Evolutionary conservation across 1,140 invertebrate genomes (phyloP).

Genomic region (Hypothenemus hampei): DNA sequence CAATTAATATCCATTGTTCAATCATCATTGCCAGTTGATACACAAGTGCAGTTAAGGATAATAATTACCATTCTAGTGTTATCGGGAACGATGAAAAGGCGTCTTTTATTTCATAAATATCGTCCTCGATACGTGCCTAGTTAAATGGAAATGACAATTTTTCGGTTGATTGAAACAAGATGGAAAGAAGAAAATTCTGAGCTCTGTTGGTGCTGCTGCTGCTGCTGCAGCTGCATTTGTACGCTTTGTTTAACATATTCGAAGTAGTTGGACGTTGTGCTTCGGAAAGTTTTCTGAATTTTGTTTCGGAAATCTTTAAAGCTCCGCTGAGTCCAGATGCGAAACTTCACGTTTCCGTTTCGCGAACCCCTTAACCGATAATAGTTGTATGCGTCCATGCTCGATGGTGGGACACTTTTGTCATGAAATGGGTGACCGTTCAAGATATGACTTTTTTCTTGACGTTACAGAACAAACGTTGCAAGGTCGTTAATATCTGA

Average conservation of each 20-base stretch:
- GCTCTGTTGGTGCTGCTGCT: background rate
- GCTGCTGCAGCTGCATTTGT: background rate
- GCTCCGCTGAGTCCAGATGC: no score
- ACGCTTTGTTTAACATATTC: background rate
- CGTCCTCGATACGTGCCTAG: no score
- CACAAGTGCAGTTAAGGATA: background rate
- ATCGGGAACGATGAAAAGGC: no score
- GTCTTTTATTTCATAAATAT: no score
- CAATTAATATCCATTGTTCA: background rate
- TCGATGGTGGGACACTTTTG: background rate
- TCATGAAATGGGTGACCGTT: conserved; percentile 2
- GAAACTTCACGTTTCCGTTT: no score
- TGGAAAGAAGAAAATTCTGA: background rate
- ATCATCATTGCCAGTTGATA: background rate
- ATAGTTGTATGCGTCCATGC: background rate
- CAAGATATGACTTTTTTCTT: background rate
- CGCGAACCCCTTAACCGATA: background rate
- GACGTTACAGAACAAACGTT: conserved; percentile 11
- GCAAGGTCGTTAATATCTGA: conserved; percentile 19
- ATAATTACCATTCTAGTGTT: background rate
- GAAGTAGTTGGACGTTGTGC: background rate
- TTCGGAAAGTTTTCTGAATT: no score
- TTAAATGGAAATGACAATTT: background rate
- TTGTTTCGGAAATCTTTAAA: no score
- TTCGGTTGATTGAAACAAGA: background rate